Evolutionary conservation across 2,113 vertebrate species (phyloP).

Genomic region (Gymnarchus niloticus): DNA sequence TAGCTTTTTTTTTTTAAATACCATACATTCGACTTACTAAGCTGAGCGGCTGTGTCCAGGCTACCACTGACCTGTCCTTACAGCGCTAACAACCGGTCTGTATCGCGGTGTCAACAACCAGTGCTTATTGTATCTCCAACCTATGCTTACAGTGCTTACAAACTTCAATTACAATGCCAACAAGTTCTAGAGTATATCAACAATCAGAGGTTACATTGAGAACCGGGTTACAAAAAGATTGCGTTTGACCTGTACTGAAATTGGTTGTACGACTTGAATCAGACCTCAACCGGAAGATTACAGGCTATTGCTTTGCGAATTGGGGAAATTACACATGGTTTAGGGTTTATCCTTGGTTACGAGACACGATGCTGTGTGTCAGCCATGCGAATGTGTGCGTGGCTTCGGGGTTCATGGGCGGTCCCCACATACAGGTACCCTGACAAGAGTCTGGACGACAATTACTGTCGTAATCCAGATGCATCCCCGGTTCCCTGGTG

Average conservation of each 20-base stretch:
- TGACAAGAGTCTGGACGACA: slow-evolving; percentile 85
- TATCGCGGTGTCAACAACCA: too few relatives aligned
- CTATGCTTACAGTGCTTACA: not conserved
- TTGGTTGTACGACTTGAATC: not conserved
- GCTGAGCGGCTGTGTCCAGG: not conserved
- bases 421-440: slow-evolving; percentile 69
- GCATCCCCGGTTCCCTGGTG: slow-evolving; percentile 90
- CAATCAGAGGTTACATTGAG: not conserved
- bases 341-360: not conserved
- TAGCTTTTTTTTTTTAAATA: not conserved
- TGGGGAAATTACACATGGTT: too few relatives aligned
- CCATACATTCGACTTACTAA: not conserved
- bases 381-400: not conserved
- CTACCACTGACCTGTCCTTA: not conserved
- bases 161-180: not conserved
- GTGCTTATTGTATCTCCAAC: not conserved
- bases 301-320: too few relatives aligned
- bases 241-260: not conserved
- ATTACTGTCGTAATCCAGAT: slow-evolving; percentile 95
- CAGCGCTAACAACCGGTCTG: too few relatives aligned
- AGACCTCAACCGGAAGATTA: not conserved
- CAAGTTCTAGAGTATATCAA: not conserved
- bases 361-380: not conserved
- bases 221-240: too few relatives aligned
- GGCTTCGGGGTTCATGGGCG: not conserved